Percentiles rank a stretch among this genome's conserved stretches.
Evolutionary conservation across 2,888 invertebrate genomes (phyloP).

Genomic region (Melanostoma mellinum): DNA sequence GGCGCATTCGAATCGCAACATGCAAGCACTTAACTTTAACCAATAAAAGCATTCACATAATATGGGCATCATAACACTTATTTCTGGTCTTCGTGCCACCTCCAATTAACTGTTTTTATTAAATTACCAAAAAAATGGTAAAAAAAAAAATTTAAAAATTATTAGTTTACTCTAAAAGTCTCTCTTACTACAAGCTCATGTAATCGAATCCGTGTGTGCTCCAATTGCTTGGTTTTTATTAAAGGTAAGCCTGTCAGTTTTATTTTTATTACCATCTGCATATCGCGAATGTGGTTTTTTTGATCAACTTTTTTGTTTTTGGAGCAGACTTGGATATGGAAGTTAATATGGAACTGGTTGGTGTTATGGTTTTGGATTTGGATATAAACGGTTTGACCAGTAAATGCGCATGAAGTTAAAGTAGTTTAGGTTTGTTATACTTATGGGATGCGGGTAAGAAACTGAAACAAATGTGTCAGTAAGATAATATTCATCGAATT

Average conservation of each 20-base stretch:
- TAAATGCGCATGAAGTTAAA: neutral
- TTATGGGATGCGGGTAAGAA: conserved; percentile 27
- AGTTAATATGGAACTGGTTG: conserved; percentile 22
- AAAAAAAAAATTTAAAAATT: conserved; percentile 5
- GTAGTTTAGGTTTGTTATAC: conserved; percentile 20
- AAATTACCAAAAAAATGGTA: too few species aligned
- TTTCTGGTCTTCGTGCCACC: conserved; percentile 42
- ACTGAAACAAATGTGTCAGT: conserved; percentile 56
- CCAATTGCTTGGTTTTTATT: conserved; percentile 24
- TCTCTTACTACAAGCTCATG: conserved; percentile 31
- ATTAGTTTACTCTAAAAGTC: conserved; percentile 11
- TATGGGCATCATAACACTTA: conserved; percentile 43
- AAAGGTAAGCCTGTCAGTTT: conserved; percentile 34
- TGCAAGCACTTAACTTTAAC: conserved; percentile 19
- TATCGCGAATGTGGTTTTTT: conserved; percentile 31
- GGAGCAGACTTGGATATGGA: conserved; percentile 10
- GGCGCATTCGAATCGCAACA: conserved; percentile 22
- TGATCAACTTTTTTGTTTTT: conserved; percentile 23
- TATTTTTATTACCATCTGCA: conserved; percentile 49
- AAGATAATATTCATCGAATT: conserved; percentile 47
- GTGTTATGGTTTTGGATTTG: conserved; percentile 1
- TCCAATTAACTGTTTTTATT: conserved; percentile 39
- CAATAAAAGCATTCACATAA: conserved; percentile 18
- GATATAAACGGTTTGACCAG: neutral
- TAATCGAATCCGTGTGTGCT: conserved; percentile 31